These are phyloP conservation scores for Oncorhynchus masou DNA, from an alignment of 2,113 vertebrate genomes.

Conservation along the genomic window DNA sequence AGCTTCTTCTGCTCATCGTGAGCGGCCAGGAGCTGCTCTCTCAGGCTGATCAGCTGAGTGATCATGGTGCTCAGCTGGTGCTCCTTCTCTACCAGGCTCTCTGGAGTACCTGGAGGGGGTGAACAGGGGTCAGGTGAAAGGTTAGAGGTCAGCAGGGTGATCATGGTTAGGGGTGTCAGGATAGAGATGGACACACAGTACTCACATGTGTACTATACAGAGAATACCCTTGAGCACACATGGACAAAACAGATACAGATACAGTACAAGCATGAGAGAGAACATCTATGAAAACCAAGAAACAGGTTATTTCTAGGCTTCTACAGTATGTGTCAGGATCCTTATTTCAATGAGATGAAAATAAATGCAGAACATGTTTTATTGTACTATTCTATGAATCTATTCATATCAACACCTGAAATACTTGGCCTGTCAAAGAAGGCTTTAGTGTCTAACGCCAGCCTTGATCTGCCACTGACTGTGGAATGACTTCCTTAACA, in stretches of 20 bases:
- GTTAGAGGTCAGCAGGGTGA: background rate
- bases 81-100: constrained; percentile 97
- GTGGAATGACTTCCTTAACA: constrained; percentile 57
- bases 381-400: too few relatives aligned
- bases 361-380: too few relatives aligned
- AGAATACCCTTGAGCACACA: background rate
- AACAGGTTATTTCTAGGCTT: too few relatives aligned
- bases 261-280: background rate
- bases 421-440: too few relatives aligned
- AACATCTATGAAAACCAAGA: too few relatives aligned
- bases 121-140: constrained; percentile 2
- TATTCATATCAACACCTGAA: too few relatives aligned
- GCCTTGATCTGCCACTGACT: constrained; percentile 50
- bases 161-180: constrained; percentile 10
- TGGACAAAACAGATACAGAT: background rate
- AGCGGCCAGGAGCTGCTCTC: constrained; percentile 96
- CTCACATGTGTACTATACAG: too few relatives aligned
- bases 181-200: background rate
- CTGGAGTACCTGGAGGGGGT: constrained; percentile 85
- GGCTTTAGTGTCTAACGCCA: constrained; percentile 13
- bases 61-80: constrained; percentile 99
- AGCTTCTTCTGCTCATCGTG: constrained; percentile 98
- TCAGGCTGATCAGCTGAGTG: constrained; percentile 95
- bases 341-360: too few relatives aligned
- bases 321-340: too few relatives aligned